Base-by-base conservation (phyloP, 2,888 invertebrate species). In the Homarus gammarus region DNA sequence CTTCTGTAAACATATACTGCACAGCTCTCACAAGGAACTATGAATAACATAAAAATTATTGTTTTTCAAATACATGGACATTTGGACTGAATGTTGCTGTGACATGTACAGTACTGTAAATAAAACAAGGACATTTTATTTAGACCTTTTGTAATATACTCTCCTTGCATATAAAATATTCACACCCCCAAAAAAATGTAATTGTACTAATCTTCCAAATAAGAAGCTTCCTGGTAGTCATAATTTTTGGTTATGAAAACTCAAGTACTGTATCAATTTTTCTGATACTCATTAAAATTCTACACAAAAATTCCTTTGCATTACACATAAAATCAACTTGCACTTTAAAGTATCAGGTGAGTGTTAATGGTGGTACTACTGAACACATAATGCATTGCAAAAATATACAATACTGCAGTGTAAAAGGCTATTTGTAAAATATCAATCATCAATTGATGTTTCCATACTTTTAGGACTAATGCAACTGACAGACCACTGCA, bases 251-350 rank as follows among this genome's bases (percentile, higher is more conserved):
- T 10, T 36, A 12, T 73, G n/a, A 73, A 73, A 40, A 36, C 22
- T 44, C n/a, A 27, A 40, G 22, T 44, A 27, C n/a, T 12, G 36
- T 44, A 75, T 75, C 6, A n/a, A 75, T 40, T 27, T 44, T n/a
- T 44, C 27, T 8, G 44, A 18, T 44, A 75, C 73, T 38, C 75
- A 33, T 33, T 33, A 40, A 40, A 75, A 75, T 75, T 27, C n/a
- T 27, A 33, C n/a, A 75, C 31, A 40, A 27, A 44, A n/a, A n/a
- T 27, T 44, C 44, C n/a, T 75, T 44, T 44, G 75, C 12, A 44
- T 44, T 75, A 75, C 31, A 36, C 75, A 75, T 27, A 64, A 64
- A 56, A 56, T n/a, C 44, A 70, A 73, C 44, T 12, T 44, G n/a
- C 75, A 75, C 18, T 70, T n/a, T 49, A n/a, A 44, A 75, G 40